Percentiles rank a stretch among this genome's conserved stretches.
These are phyloP conservation scores for Argentina silus DNA, from an alignment of 2,797 vertebrate genomes.

Conservation along the genomic window DNA sequence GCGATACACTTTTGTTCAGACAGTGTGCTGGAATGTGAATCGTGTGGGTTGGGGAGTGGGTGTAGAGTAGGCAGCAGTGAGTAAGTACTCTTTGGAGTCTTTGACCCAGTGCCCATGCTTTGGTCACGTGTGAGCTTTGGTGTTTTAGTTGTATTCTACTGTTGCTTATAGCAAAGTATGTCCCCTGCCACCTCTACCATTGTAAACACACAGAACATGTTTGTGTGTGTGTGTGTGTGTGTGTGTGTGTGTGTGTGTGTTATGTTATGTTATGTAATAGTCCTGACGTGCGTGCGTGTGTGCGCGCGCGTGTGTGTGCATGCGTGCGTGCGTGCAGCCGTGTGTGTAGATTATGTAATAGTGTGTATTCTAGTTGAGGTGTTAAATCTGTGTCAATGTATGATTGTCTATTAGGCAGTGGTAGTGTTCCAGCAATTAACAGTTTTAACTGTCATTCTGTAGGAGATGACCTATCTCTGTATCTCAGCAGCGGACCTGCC, in stretches of 20 bases:
- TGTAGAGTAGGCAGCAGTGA: neutral
- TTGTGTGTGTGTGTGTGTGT: constrained; percentile 16
- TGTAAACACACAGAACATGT: neutral
- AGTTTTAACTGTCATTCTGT: constrained; percentile 56
- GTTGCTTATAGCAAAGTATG: neutral
- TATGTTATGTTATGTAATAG: neutral
- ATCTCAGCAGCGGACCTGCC: constrained; percentile 93
- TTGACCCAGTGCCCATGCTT: neutral
- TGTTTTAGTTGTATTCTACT: neutral
- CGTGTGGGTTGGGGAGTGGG: neutral
- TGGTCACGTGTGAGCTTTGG: neutral
- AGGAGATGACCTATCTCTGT: constrained; percentile 97
- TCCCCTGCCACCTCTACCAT: neutral
- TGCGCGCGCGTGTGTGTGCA: neutral
- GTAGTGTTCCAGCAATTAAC: constrained; percentile 17
- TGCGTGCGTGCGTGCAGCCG: neutral
- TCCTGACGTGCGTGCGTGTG: neutral
- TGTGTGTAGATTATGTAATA: neutral
- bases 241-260: constrained; percentile 8
- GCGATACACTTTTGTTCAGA: neutral
- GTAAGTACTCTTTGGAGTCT: neutral
- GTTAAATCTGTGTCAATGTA: neutral
- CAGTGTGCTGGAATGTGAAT: neutral
- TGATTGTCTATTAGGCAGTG: neutral
- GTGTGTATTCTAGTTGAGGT: neutral